Evolutionary conservation across 1,140 invertebrate species (phyloP), one percentile per base, ranked within the genome.

Genomic region (Pseudomyrmex flavicornis): DNA sequence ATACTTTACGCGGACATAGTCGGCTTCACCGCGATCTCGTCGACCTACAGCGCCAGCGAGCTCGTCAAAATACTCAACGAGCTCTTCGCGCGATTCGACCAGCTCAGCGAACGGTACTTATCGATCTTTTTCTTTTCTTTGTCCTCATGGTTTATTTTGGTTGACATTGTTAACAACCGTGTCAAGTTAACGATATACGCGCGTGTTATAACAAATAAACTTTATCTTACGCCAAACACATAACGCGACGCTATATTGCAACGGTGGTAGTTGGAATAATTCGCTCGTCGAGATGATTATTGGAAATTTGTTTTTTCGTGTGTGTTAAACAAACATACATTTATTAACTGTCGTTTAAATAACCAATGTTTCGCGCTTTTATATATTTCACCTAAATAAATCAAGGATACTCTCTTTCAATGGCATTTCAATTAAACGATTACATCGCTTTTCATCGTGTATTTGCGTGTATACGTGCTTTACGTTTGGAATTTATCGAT

Each of bases 61-160:
- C 95, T 99, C 66, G 98, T 99, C 15, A 98, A 98, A 93, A 98
- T 98, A 93, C 95, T 99, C 65, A 99, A 99, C 94, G 98, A 99
- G 94, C 95, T 99, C 56, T 99, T 99, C 93, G 98, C 98, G 44
- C 95, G 98, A 91, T 99, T 99, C 93, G 98, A 99, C 95, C 96
- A 98, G 90, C 95, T 99, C 8, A 97, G 98, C 63, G 98, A 94
- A 86, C 91, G 94, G 94, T 94, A 90, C 1, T 61, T 70, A 59
- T 52, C 13, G 26, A 8, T 59, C 50, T 10, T 52, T 26, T 46
- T 56, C 48, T 48, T 26, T 0, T 26, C 3, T 17, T 17, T 69
- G n/a, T 70, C 0, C 12, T 46, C 48, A 46, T 17, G 46, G 69
- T 26, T 2, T 4, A 22, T 63, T 35, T n/a, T 35, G 10, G n/a